Evolutionary conservation across 2,113 vertebrate species (phyloP).

Genomic region (Rissa tridactyla): DNA sequence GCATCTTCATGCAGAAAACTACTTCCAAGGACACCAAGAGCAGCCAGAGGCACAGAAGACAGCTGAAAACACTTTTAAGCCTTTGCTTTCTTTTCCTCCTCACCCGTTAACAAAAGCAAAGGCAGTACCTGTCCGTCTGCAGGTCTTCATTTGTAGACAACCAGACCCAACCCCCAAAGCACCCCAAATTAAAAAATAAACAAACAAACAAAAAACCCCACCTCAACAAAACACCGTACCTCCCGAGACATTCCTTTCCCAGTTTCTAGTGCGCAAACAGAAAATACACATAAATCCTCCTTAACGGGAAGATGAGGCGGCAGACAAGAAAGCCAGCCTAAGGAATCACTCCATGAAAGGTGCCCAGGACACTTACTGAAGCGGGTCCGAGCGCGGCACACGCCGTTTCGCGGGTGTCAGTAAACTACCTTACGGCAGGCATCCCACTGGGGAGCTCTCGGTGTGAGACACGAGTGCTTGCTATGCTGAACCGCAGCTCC

Average conservation of each 20-base stretch:
- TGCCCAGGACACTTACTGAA: not conserved
- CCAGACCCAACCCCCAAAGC: rapidly evolving
- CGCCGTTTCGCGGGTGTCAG: not conserved
- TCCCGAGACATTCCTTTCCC: not conserved
- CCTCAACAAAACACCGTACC: not conserved
- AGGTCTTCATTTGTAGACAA: not conserved
- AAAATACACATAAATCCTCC: not conserved
- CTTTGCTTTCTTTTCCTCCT: not conserved
- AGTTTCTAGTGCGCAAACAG: not conserved
- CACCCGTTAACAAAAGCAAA: not conserved
- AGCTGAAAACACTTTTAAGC: not conserved
- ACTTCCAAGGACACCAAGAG: not conserved
- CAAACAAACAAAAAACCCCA: not conserved
- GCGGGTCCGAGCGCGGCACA: not conserved
- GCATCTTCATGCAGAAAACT: not conserved
- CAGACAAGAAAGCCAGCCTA: not conserved
- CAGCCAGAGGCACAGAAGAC: not conserved
- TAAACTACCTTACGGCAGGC: not conserved
- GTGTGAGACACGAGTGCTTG: not conserved
- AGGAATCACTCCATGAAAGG: not conserved
- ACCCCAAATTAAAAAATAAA: not conserved
- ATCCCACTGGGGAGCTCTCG: not conserved
- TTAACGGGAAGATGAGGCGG: not conserved
- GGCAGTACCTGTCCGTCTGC: not conserved
- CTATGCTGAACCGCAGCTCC: not conserved